These are phyloP conservation scores for Nysson spinosus DNA, from an alignment of 2,888 invertebrate genomes.

Conservation along the genomic window DNA sequence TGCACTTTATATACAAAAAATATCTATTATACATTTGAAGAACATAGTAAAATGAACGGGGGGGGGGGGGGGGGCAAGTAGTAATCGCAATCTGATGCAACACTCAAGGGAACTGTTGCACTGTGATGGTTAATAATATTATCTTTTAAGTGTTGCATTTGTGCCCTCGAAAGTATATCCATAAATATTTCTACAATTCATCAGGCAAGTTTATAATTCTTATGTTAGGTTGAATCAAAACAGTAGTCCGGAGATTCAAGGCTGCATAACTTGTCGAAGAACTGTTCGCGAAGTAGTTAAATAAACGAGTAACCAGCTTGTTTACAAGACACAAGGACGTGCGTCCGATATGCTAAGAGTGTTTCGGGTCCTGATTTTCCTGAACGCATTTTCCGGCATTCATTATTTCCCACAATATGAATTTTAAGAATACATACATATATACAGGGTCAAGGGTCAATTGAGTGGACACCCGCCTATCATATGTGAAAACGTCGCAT, in stretches of 20 bases:
- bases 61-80: no score
- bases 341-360: constrained; percentile 21
- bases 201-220: constrained; percentile 2
- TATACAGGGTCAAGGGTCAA: no score
- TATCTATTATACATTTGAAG: no score
- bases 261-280: constrained; percentile 33
- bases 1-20: no score
- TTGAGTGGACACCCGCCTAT: no score
- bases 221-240: constrained; percentile 37
- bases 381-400: not conserved
- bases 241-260: constrained; percentile 24
- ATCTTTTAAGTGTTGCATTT: constrained; percentile 1
- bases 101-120: no score
- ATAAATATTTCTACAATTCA: constrained; percentile 17
- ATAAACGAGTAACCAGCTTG: constrained; percentile 51
- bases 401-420: no score
- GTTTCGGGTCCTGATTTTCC: constrained; percentile 17
- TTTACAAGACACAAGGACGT: constrained; percentile 55
- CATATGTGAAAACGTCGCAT: no score
- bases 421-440: no score
- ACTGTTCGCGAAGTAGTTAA: constrained; percentile 43
- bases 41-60: no score
- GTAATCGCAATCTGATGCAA: no score
- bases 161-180: not conserved
- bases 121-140: no score